phyloP scores from a whole-genome alignment of 1,140 invertebrate species.

The Ladona fulva region DNA sequence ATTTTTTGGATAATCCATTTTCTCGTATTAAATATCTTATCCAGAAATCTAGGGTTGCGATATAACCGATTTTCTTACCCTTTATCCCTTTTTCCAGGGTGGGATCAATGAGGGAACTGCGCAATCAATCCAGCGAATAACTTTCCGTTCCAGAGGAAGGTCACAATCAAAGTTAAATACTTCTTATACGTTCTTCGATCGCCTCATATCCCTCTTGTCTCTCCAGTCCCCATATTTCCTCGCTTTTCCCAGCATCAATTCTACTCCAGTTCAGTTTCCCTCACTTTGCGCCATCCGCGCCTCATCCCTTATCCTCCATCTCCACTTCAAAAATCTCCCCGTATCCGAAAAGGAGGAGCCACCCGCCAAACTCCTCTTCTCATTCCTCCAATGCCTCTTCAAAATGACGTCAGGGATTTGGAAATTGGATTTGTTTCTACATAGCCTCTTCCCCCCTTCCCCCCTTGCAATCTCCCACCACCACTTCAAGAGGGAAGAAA shows the following conservation, averaged over 20 bases:
- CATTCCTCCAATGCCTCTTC: background rate
- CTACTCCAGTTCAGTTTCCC: no score
- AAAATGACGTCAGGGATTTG: conserved; percentile 5
- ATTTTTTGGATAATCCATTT: no score
- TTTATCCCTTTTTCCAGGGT: no score
- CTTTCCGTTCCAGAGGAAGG: no score
- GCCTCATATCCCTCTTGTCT: no score
- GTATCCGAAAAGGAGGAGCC: background rate
- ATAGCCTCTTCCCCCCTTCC: background rate
- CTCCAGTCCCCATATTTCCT: background rate
- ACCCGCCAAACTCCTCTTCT: background rate
- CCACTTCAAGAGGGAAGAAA: background rate
- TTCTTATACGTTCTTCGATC: no score
- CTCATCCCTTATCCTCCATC: background rate
- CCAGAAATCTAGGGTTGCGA: no score
- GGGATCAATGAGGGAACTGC: no score
- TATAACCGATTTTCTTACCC: no score
- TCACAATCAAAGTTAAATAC: no score
- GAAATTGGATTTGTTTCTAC: conserved; percentile 2
- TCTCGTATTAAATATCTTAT: no score
- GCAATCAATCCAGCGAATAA: no score
- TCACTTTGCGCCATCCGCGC: background rate
- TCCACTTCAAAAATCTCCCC: background rate
- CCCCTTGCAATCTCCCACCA: background rate
- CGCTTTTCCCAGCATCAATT: background rate